phyloP scores from a whole-genome alignment of 2,797 vertebrate genomes.

The Myotis myotis region DNA sequence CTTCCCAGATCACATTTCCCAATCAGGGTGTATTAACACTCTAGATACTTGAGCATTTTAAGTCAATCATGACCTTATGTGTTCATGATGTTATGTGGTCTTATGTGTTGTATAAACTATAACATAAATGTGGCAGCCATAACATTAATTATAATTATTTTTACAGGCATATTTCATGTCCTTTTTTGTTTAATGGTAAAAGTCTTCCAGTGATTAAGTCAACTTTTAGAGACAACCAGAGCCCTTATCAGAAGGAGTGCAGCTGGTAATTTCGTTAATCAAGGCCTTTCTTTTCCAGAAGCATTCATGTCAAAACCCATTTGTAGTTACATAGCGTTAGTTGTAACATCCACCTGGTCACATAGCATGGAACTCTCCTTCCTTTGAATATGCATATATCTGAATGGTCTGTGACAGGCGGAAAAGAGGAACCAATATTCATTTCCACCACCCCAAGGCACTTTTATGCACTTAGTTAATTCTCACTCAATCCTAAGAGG shows the following conservation, averaged over 20 bases:
- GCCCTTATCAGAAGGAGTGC: not conserved
- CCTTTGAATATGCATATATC: not conserved
- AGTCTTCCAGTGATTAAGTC: not conserved
- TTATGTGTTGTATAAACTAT: not conserved
- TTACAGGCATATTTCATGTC: not conserved
- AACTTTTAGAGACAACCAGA: not conserved
- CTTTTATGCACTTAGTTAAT: not conserved
- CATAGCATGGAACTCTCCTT: not conserved
- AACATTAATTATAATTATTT: not conserved
- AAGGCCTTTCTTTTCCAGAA: not conserved
- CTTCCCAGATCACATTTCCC: not conserved
- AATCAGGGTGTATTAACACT: not conserved
- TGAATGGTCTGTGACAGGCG: not conserved
- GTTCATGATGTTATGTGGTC: not conserved
- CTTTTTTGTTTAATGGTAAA: not conserved
- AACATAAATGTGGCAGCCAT: not conserved
- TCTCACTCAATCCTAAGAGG: not conserved
- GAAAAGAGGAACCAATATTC: not conserved
- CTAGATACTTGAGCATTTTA: not conserved
- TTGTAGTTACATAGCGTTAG: not conserved
- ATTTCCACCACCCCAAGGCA: not conserved
- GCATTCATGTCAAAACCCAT: constrained; percentile 8
- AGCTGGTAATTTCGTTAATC: not conserved
- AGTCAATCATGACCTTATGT: not conserved
- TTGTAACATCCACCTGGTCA: not conserved